Evolutionary conservation across 1,140 invertebrate species (phyloP).

Genomic region (Asbolus verrucosus): DNA sequence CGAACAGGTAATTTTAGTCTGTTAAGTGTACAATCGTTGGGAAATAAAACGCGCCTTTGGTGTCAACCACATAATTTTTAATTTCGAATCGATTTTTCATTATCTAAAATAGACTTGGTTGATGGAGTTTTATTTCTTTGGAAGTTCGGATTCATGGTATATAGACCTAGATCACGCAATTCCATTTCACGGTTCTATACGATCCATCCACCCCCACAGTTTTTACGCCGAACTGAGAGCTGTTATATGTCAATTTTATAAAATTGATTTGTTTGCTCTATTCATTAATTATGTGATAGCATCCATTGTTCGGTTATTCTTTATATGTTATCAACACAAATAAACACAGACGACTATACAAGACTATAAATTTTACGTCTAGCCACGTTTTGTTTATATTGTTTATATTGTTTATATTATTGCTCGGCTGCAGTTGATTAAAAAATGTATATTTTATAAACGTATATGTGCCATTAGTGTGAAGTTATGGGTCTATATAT

Average conservation of each 20-base stretch:
- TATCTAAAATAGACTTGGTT: conserved; percentile 10
- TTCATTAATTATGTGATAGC: conserved; percentile 21
- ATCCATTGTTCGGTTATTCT: too few relatives aligned
- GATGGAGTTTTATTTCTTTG: conserved; percentile 29
- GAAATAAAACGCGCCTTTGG: too few relatives aligned
- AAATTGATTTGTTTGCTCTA: conserved; percentile 28
- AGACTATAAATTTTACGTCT: conserved; percentile 30
- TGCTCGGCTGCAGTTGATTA: too few relatives aligned
- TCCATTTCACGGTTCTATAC: conserved; percentile 16
- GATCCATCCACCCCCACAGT: conserved; percentile 11
- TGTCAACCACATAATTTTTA: conserved; percentile 12
- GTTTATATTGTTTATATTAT: conserved; percentile 16
- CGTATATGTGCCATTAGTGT: too few relatives aligned
- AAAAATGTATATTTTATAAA: too few relatives aligned
- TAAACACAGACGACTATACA: conserved; percentile 3
- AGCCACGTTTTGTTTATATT: conserved; percentile 31
- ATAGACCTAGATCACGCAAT: neutral
- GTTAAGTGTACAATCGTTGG: too few relatives aligned
- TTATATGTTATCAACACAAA: too few relatives aligned
- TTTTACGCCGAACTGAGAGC: conserved; percentile 1
- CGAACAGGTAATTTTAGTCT: conserved; percentile 34
- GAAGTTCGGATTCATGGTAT: conserved; percentile 3
- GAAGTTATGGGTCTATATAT: too few relatives aligned
- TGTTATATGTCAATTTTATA: conserved; percentile 28
- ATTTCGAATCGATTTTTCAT: conserved; percentile 28